phyloP scores from a whole-genome alignment of 2,888 invertebrate genomes.

The Hydroisotoma schaefferi region DNA sequence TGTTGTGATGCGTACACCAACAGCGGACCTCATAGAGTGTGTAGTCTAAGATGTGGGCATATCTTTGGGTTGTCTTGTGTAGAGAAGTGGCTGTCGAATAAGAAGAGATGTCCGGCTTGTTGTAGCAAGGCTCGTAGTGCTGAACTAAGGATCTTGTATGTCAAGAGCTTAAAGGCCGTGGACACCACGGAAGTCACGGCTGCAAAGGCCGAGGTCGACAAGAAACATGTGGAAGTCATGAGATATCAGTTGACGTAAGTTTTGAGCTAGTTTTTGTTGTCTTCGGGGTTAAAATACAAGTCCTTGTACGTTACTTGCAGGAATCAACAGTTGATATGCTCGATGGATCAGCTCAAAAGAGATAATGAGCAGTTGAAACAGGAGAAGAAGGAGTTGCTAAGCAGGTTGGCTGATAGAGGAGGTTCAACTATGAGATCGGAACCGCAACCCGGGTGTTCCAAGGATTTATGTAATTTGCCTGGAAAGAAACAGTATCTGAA shows the following conservation, averaged over 20 bases:
- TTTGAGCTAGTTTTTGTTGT: neutral
- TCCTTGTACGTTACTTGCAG: neutral
- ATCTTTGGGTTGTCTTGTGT: slow-evolving; percentile 82
- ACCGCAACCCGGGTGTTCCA: slow-evolving; percentile 11
- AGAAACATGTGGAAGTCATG: slow-evolving; percentile 55
- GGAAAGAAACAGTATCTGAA: too few relatives aligned
- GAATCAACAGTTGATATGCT: too few relatives aligned
- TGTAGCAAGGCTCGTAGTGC: slow-evolving; percentile 66
- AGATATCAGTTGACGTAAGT: neutral
- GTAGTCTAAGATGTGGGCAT: slow-evolving; percentile 88
- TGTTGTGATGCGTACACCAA: slow-evolving; percentile 86
- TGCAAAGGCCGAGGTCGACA: slow-evolving; percentile 60
- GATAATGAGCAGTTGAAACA: too few relatives aligned
- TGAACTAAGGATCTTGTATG: slow-evolving; percentile 76
- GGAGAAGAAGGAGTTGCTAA: too few relatives aligned
- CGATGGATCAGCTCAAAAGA: too few relatives aligned
- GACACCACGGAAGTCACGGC: slow-evolving; percentile 29
- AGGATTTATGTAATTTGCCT: slow-evolving; percentile 3
- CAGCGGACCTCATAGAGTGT: slow-evolving; percentile 77
- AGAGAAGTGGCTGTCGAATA: slow-evolving; percentile 64
- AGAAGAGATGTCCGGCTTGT: slow-evolving; percentile 77
- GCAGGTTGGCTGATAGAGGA: too few relatives aligned
- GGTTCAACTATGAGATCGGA: neutral
- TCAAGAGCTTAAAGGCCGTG: slow-evolving; percentile 60
- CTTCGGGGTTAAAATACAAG: neutral